Evolutionary conservation across 64 coral and sea anemone species (phyloP).

Genomic region (Montipora capricornis): DNA sequence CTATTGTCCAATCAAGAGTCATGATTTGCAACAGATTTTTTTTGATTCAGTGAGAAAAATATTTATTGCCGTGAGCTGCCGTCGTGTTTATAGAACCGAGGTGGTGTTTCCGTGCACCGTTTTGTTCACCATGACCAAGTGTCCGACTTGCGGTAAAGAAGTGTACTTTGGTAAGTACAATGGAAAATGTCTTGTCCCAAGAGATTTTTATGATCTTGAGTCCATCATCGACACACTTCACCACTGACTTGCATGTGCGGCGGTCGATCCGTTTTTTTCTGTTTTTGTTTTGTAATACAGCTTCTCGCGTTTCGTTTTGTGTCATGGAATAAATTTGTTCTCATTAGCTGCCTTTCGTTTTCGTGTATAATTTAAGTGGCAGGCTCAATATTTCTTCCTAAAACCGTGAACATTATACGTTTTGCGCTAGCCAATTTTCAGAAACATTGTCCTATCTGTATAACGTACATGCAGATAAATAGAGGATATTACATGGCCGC

Average conservation of each 20-base stretch:
- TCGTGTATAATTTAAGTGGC: background rate
- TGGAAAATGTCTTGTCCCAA: background rate
- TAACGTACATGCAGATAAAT: too few relatives aligned
- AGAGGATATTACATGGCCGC: too few relatives aligned
- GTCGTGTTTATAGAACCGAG: background rate
- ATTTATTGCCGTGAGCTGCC: background rate
- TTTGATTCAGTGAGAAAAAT: background rate
- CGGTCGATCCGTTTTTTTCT: background rate
- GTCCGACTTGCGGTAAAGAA: slow-evolving; percentile 68
- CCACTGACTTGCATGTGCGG: background rate
- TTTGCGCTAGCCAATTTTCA: background rate
- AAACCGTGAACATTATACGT: background rate
- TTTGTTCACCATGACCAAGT: slow-evolving; percentile 35
- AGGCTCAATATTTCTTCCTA: background rate
- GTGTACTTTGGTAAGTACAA: slow-evolving; percentile 75
- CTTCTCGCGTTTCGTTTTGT: background rate
- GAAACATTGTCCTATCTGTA: background rate
- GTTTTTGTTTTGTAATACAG: background rate
- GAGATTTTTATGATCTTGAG: background rate
- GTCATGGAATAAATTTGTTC: slow-evolving; percentile 4
- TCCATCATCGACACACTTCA: background rate
- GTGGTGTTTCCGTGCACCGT: background rate
- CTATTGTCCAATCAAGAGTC: background rate
- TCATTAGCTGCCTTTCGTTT: background rate
- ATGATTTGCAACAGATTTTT: background rate